Conservation (phyloP, 2,888 invertebrate species). For the Drosophila neonasuta region DNA sequence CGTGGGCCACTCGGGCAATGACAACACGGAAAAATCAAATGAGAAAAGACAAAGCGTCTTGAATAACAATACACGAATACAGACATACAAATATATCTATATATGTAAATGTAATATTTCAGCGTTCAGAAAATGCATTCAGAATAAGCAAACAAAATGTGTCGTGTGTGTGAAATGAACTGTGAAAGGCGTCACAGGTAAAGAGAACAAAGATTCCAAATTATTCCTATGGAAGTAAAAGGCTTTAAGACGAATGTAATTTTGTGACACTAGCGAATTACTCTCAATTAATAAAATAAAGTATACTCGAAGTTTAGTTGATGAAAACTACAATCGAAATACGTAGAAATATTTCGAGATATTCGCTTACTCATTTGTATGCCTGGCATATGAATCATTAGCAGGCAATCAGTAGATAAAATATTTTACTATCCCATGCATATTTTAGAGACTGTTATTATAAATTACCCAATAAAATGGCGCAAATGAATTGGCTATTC, state of each 20-base stretch:
- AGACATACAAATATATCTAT: constrained; percentile 6
- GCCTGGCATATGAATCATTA: constrained; percentile 10
- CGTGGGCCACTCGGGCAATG: constrained; percentile 49
- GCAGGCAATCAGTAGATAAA: constrained; percentile 7
- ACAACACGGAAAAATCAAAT: constrained; percentile 51
- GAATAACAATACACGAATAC: constrained; percentile 60
- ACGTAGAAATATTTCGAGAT: not conserved
- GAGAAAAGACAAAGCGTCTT: constrained; percentile 59
- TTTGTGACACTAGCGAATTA: not conserved
- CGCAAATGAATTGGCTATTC: not conserved
- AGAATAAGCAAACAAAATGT: constrained; percentile 56
- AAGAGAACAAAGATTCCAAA: constrained; percentile 21
- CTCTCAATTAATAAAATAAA: not conserved
- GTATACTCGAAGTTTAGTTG: no score
- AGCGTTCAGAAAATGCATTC: constrained; percentile 64
- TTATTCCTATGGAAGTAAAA: not conserved
- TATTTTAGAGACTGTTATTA: constrained; percentile 2
- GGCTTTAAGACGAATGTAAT: not conserved
- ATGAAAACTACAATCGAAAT: no score
- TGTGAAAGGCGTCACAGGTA: constrained; percentile 30
- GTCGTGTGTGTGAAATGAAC: constrained; percentile 40
- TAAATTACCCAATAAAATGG: constrained; percentile 2
- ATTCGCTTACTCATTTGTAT: constrained; percentile 12
- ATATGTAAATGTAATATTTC: constrained; percentile 27
- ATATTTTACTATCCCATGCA: constrained; percentile 5